Evolutionary conservation across 2,797 vertebrate genomes (phyloP).

Genomic region (Limnodromus scolopaceus): DNA sequence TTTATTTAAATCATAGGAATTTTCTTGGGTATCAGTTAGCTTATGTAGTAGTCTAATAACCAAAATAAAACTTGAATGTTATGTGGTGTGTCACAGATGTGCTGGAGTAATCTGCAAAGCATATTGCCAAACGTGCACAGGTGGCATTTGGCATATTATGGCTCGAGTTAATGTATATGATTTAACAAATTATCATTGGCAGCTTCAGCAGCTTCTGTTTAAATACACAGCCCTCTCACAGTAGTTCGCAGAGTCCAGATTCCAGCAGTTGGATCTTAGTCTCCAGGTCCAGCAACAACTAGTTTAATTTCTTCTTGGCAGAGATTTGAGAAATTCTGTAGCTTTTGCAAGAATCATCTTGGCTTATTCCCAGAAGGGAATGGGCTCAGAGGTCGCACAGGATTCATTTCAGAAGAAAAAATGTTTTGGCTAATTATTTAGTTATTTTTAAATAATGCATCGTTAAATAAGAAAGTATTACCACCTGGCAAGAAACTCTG

Average conservation of each 20-base stretch:
- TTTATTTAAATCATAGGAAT: neutral
- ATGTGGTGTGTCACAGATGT: constrained; percentile 17
- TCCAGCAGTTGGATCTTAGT: constrained; percentile 30
- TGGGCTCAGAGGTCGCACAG: constrained; percentile 30
- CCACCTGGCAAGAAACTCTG: neutral
- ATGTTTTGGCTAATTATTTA: neutral
- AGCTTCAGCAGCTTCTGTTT: constrained; percentile 34
- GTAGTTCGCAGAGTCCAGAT: neutral
- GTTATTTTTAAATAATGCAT: neutral
- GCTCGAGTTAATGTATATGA: neutral
- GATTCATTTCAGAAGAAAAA: neutral
- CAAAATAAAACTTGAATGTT: neutral
- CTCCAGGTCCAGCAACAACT: constrained; percentile 3
- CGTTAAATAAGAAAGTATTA: neutral
- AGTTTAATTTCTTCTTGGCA: constrained; percentile 55
- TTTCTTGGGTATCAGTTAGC: neutral
- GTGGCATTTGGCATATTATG: constrained; percentile 19
- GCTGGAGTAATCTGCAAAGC: constrained; percentile 13
- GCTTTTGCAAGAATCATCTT: constrained; percentile 42
- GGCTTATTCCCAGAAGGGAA: constrained; percentile 21
- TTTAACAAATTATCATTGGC: constrained; percentile 51
- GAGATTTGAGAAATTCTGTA: constrained; percentile 20
- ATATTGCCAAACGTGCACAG: constrained; percentile 23
- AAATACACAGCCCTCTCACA: neutral
- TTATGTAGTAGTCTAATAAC: constrained; percentile 1